Evolutionary conservation across 2,797 vertebrate genomes (phyloP), one percentile per base, ranked within the genome.

Genomic region (Corythornis leucogaster): DNA sequence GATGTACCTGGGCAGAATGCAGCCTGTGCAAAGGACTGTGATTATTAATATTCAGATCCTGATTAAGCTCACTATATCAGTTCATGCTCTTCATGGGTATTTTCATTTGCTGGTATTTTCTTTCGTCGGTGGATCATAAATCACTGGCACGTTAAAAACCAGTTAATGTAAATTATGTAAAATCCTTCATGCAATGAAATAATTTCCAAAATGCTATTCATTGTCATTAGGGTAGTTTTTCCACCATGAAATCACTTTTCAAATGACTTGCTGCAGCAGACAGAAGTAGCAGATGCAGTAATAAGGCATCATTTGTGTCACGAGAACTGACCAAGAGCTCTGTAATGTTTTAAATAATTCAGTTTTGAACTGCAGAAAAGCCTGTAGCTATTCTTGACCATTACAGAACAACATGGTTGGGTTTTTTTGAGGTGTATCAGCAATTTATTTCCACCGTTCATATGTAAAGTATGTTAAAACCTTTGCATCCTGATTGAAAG

Each of bases 91-190:
- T 85, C 8, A 1, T 2, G 35, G 59, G 35, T 8, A 9, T 84
- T 91, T 71, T 81, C 31, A n/a, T 57, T 85, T 79, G 43, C 51
- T 74, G 51, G 9, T 85, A 51, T 78, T 92, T 92, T 77, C 58
- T 82, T 76, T 67, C 25, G 51, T 51, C 25, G 25, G 30, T 43
- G 38, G 69, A 67, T 69, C 40, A 59, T 67, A 64, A 94, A 61
- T 80, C 64, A 77, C 42, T 86, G 68, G 53, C 83, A 57, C 7
- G 33, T 85, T 91, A 90, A 93, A 90, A 94, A 77, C 77, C 71
- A 50, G n/a, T 24, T 62, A 30, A 66, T 77, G 42, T 45, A 79
- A 77, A 90, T 51, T 24, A 54, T 25, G 26, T 70, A 53, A 84
- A 94, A 73, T 77, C 51, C 50, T 89, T 93, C 40, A 31, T 43